A percentile compares a stretch with the other conserved stretches of the same genome.
These are phyloP conservation scores for Xestia rhomboidea DNA, from an alignment of 2,888 invertebrate species.

Conservation along the genomic window DNA sequence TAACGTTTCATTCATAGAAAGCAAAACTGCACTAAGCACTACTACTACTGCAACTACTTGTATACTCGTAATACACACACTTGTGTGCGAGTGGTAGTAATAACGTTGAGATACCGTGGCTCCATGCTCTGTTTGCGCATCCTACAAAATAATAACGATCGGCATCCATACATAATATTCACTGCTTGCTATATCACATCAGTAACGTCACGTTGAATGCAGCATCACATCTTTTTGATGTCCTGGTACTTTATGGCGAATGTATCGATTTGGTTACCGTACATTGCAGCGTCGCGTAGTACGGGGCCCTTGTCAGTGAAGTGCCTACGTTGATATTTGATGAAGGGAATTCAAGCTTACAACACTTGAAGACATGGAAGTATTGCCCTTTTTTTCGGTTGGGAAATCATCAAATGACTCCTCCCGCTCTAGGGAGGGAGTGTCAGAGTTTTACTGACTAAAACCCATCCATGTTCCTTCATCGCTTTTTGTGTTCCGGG, in stretches of 20 bases:
- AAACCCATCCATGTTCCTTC: too few relatives aligned
- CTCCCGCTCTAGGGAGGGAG: too few relatives aligned
- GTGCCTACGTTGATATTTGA: too few relatives aligned
- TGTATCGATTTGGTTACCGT: not conserved
- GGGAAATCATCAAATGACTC: too few relatives aligned
- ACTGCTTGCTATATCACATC: not conserved
- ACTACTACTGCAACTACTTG: not conserved
- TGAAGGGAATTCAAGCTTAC: too few relatives aligned
- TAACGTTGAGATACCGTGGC: not conserved
- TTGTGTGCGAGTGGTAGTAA: not conserved
- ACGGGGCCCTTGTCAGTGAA: too few relatives aligned
- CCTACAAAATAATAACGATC: conserved; percentile 3
- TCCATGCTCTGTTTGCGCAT: not conserved
- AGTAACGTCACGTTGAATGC: not conserved
- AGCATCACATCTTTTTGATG: not conserved
- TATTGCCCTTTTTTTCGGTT: too few relatives aligned
- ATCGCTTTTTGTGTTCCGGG: too few relatives aligned
- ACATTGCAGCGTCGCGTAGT: too few relatives aligned
- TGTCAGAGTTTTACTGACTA: too few relatives aligned
- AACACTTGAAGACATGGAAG: too few relatives aligned
- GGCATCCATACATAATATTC: not conserved
- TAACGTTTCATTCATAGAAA: not conserved
- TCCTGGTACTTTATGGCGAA: not conserved
- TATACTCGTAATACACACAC: not conserved
- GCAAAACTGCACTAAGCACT: conserved; percentile 8